A percentile compares a stretch with the other conserved stretches of the same genome.
These are phyloP conservation scores for Steinernema khuongi DNA, from an alignment of 1,140 invertebrate species.

Conservation along the genomic window DNA sequence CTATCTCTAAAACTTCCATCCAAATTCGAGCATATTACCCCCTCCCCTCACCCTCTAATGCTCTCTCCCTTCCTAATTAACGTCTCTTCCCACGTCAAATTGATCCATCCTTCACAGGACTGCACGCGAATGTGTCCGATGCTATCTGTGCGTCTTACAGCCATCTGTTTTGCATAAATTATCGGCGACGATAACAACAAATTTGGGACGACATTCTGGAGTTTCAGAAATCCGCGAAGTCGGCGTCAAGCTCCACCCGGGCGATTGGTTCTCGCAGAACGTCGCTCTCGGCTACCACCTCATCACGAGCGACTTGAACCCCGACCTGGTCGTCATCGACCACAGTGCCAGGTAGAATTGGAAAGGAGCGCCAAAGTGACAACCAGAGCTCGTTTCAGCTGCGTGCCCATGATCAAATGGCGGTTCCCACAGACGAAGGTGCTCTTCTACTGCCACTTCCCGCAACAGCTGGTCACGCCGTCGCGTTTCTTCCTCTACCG, in stretches of 20 bases:
- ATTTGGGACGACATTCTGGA: neutral
- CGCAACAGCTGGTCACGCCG: slow-evolving; percentile 56
- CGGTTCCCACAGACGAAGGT: slow-evolving; percentile 50
- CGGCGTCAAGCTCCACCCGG: slow-evolving; percentile 49
- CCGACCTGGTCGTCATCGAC: slow-evolving; percentile 55
- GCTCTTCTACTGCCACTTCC: slow-evolving; percentile 58
- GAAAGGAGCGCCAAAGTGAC: neutral
- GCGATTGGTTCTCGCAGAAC: slow-evolving; percentile 57
- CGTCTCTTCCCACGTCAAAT: slow-evolving; percentile 20
- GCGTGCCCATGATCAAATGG: slow-evolving; percentile 57
- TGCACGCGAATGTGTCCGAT: slow-evolving; percentile 7
- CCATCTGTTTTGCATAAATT: slow-evolving; percentile 12
- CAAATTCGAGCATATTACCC: no score
- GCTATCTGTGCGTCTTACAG: neutral
- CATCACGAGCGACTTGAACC: slow-evolving; percentile 43
- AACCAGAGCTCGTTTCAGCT: slow-evolving; percentile 38
- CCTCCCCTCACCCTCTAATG: neutral
- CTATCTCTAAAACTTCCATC: no score
- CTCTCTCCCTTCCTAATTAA: neutral
- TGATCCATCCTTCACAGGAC: slow-evolving; percentile 6
- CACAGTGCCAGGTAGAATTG: slow-evolving; percentile 48
- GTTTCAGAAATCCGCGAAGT: slow-evolving; percentile 50
- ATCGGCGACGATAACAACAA: slow-evolving; percentile 14
- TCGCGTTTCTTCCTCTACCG: slow-evolving; percentile 58
- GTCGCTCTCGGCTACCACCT: slow-evolving; percentile 51